These are phyloP conservation scores for Trachelus stipa DNA, from an alignment of 2,888 invertebrate species.

Conservation along the genomic window DNA sequence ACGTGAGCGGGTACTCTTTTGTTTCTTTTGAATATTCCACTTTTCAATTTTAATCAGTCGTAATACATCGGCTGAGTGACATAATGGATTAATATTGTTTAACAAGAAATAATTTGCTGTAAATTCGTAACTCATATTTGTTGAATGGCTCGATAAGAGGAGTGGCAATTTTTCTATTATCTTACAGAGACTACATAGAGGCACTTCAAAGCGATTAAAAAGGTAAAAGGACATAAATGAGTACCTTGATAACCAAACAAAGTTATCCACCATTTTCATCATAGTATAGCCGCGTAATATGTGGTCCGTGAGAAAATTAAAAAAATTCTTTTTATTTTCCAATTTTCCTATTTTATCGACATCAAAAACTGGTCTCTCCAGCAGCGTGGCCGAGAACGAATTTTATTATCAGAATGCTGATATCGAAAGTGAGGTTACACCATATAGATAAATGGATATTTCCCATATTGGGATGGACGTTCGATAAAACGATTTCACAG, in stretches of 20 bases:
- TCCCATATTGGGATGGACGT: not conserved
- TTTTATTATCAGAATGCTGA: not conserved
- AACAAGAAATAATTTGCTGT: no score
- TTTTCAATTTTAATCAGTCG: not conserved
- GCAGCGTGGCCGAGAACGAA: not conserved
- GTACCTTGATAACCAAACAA: not conserved
- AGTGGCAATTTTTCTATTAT: not conserved
- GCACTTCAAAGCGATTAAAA: not conserved
- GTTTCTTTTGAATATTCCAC: not conserved
- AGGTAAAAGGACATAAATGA: not conserved
- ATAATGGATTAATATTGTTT: no score
- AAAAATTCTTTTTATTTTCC: not conserved
- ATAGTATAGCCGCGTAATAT: no score
- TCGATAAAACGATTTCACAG: conserved; percentile 5
- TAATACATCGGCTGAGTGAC: no score
- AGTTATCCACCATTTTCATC: not conserved
- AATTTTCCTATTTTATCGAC: not conserved
- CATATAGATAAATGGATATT: not conserved
- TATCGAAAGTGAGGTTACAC: not conserved
- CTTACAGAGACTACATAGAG: not conserved
- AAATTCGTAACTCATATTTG: no score
- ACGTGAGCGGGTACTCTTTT: not conserved
- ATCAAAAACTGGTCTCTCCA: not conserved
- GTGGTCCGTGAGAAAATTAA: not conserved
- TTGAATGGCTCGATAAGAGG: not conserved